A percentile compares a stretch with the other conserved stretches of the same genome.
Conservation (phyloP, 2,113 vertebrate genomes). For the Paedocypris sp. region DNA sequence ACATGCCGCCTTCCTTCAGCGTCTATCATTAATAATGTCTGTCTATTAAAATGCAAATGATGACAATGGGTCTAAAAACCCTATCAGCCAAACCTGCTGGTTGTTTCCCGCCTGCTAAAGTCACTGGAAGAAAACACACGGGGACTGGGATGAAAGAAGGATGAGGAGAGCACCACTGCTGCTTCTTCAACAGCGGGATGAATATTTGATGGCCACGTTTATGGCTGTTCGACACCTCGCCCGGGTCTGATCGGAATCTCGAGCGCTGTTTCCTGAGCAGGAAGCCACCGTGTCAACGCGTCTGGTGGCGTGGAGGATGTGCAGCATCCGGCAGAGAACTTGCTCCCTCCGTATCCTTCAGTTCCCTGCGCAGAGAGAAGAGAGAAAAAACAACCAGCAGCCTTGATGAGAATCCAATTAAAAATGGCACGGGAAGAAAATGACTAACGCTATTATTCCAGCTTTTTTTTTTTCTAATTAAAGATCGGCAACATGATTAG, state of each 20-base stretch:
- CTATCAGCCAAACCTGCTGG: too few species aligned
- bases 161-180: neutral
- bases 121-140: neutral
- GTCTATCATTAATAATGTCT: constrained; percentile 42
- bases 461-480: constrained; percentile 7
- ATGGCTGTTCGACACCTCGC: constrained; percentile 1
- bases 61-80: constrained; percentile 8
- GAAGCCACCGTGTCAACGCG: too few species aligned
- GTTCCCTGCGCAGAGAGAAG: neutral
- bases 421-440: too few species aligned
- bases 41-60: constrained; percentile 62
- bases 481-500: constrained; percentile 22
- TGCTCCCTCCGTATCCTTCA: too few species aligned
- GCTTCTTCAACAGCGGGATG: constrained; percentile 1
- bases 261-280: too few species aligned
- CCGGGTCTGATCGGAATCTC: constrained; percentile 4
- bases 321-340: too few species aligned
- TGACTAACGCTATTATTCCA: neutral
- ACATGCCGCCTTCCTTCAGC: neutral
- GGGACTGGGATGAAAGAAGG: too few species aligned
- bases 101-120: neutral
- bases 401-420: neutral
- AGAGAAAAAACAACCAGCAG: neutral
- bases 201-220: constrained; percentile 12
- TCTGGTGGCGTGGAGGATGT: too few species aligned